Percentiles rank a stretch among this genome's conserved stretches.
Evolutionary conservation across 2,797 vertebrate species (phyloP).

Genomic region (Psittacula derbiana): DNA sequence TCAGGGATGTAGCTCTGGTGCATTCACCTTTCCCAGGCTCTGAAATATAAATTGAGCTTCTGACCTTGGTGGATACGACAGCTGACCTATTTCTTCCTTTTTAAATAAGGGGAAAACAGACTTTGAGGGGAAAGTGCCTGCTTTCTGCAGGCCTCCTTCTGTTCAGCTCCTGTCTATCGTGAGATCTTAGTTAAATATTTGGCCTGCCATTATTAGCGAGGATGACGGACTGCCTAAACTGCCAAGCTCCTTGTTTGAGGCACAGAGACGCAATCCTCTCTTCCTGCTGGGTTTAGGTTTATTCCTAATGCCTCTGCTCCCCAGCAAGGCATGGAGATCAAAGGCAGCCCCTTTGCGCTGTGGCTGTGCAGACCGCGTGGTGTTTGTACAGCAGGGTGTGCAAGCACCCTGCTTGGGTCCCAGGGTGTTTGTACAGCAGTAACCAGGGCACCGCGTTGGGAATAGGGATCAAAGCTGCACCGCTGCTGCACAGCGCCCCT

Average conservation of each 20-base stretch:
- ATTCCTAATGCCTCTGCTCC: neutral
- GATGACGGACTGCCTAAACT: neutral
- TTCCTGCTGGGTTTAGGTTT: neutral
- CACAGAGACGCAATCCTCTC: neutral
- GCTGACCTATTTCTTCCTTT: constrained; percentile 54
- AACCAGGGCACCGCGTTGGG: neutral
- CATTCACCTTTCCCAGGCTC: constrained; percentile 52
- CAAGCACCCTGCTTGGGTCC: neutral
- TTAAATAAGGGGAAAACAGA: constrained; percentile 43
- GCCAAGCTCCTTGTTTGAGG: neutral
- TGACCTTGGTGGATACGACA: constrained; percentile 46
- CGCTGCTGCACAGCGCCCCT: neutral
- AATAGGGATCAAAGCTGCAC: neutral
- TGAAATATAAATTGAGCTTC: constrained; percentile 65
- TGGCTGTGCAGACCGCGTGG: accelerated
- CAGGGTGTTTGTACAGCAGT: neutral
- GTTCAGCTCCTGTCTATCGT: neutral
- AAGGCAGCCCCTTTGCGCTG: neutral
- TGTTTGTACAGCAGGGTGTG: neutral
- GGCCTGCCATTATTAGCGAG: neutral
- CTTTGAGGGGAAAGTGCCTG: neutral
- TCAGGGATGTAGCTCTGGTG: constrained; percentile 52
- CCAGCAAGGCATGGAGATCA: accelerated
- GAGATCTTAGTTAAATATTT: constrained; percentile 50
- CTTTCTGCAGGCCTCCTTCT: constrained; percentile 16